Evolutionary conservation across 1,140 invertebrate genomes (phyloP), one percentile per base, ranked within the genome.

Genomic region (Ceratoteleas bidentatus): DNA sequence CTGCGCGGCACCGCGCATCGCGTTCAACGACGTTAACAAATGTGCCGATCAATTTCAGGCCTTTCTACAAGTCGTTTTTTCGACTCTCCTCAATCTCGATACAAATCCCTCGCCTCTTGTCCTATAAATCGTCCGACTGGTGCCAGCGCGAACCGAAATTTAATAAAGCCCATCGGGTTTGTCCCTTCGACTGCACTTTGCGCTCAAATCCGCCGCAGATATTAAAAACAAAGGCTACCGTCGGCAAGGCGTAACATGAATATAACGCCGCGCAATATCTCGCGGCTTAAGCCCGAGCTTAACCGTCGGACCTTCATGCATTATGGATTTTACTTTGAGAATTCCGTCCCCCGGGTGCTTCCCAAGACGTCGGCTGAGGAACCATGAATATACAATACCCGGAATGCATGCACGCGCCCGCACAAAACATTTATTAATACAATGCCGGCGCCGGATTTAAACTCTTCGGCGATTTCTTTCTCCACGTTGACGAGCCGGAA

Each of bases 361-460:
- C 70, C 68, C 76, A 84, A 88, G 84, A 84, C 85, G 83, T 78
- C 84, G 87, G 84, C 87, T 89, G 90, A 90, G 90, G 90, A 89
- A 91, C 89, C 88, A 91, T 91, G 90, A 91, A 91, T 91, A 91
- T 91, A 91, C 90, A 91, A 91, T 91, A 91, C 86, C 81, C 66
- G 69, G 83, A 87, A 88, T 90, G 85, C 86, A 88, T 88, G 85
- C 85, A 66, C 84, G 84, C 87, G 87, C 87, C 83, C 87, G 89
- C 80, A 52, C 49, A 45, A 73, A 73, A 57, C 56, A 57, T 80
- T 80, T 62, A 80, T 80, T 80, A 80, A 80, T 74, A 24, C 24
- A 24, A 24, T 24, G 24, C 24, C 24, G 24, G 24, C 24, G 24
- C 24, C 24, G 24, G 24, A 24, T 24, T 24, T 24, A 24, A 24